Conservation (phyloP, 2,113 vertebrate genomes). For the Crotalus horridus region DNA sequence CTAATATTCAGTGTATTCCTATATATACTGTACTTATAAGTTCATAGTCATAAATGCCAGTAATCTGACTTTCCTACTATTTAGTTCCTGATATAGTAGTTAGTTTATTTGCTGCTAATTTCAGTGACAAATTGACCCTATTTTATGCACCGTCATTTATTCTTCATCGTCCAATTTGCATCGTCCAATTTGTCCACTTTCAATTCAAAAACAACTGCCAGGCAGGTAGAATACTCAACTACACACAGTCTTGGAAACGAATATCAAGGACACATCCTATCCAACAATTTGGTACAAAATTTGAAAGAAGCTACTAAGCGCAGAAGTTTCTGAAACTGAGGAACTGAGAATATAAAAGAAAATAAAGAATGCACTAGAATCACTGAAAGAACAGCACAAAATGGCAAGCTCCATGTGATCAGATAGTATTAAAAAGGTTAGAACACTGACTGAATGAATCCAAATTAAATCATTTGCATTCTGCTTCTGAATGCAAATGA, state of each 20-base stretch:
- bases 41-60: background rate
- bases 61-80: background rate
- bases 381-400: background rate
- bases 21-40: background rate
- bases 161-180: background rate
- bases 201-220: background rate
- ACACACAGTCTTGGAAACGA: background rate
- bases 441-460: background rate
- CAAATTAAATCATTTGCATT: background rate
- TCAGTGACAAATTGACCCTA: background rate
- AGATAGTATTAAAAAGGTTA: background rate
- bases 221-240: background rate
- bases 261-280: background rate
- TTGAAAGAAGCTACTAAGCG: background rate
- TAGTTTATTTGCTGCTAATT: background rate
- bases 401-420: background rate
- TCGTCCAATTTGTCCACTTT: background rate
- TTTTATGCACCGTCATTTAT: background rate
- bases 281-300: accelerated
- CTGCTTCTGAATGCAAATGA: background rate
- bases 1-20: background rate
- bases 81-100: background rate
- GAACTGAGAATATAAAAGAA: background rate
- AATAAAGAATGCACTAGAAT: background rate
- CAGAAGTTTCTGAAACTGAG: background rate